These are phyloP conservation scores for Eristalis tenax DNA, from an alignment of 2,888 invertebrate genomes.

Conservation along the genomic window DNA sequence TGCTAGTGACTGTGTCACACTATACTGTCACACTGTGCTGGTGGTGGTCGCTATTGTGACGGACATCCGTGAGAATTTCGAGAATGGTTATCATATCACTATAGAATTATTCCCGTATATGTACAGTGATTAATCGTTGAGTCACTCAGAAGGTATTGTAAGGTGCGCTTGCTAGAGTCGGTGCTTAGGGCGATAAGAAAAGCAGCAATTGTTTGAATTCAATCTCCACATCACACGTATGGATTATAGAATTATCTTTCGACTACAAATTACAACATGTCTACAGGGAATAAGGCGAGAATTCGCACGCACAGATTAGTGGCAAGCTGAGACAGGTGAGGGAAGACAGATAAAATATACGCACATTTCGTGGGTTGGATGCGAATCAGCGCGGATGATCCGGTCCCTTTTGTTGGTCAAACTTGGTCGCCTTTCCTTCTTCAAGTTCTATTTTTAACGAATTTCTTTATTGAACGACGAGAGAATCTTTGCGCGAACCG, in stretches of 20 bases:
- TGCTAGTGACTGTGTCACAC: conserved; percentile 32
- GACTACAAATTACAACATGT: not conserved
- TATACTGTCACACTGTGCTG: conserved; percentile 14
- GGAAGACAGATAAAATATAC: conserved; percentile 19
- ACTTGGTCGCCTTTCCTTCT: not conserved
- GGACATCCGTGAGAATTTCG: conserved; percentile 65
- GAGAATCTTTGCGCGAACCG: not conserved
- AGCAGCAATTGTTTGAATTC: not conserved
- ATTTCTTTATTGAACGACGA: conserved; percentile 30
- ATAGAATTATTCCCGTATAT: conserved; percentile 20
- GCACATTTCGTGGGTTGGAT: conserved; percentile 23
- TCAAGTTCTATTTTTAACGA: not conserved
- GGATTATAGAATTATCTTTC: not conserved
- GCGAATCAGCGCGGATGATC: not conserved
- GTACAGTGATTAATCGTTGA: conserved; percentile 54
- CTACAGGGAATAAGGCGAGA: not conserved
- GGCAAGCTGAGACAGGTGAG: not conserved
- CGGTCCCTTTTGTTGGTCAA: not conserved
- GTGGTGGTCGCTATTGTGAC: conserved; percentile 26
- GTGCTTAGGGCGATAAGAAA: conserved; percentile 2
- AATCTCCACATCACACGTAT: not conserved
- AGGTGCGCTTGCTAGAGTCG: not conserved
- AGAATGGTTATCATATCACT: conserved; percentile 53
- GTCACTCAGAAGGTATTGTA: conserved; percentile 18
- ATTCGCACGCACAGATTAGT: conserved; percentile 32